Conservation (phyloP, 1,140 invertebrate species). For the Drosophila quadrilineata region DNA sequence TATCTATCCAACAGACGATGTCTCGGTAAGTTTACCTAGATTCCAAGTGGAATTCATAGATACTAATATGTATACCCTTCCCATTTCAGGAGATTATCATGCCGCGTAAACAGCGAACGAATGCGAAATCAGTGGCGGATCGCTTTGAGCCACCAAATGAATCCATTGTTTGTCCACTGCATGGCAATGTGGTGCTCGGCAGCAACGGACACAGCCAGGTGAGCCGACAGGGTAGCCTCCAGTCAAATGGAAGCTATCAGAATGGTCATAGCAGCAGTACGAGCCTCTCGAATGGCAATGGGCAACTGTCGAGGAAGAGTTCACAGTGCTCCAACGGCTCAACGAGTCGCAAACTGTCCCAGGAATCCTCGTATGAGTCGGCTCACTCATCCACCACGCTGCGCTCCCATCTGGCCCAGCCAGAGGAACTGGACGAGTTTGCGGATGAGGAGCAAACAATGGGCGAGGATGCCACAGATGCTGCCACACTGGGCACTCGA, state of each 20-base stretch:
- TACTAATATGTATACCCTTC: neutral
- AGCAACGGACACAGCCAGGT: conserved; percentile 64
- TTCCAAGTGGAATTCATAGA: neutral
- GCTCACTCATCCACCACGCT: conserved; percentile 65
- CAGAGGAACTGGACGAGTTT: conserved; percentile 68
- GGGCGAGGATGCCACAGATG: conserved; percentile 36
- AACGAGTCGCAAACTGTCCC: conserved; percentile 45
- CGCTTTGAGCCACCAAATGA: conserved; percentile 74
- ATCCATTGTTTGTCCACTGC: conserved; percentile 69
- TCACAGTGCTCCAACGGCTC: conserved; percentile 69
- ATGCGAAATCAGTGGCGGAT: conserved; percentile 87
- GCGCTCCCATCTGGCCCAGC: conserved; percentile 69
- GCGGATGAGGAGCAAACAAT: conserved; percentile 37
- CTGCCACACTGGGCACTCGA: conserved; percentile 27
- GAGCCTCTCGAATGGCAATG: conserved; percentile 46
- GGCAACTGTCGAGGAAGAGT: conserved; percentile 65
- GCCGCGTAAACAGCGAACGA: conserved; percentile 89
- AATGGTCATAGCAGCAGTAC: conserved; percentile 48
- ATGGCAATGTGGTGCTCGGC: conserved; percentile 39
- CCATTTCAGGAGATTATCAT: conserved; percentile 85
- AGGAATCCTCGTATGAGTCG: conserved; percentile 70
- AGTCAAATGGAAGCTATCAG: conserved; percentile 61
- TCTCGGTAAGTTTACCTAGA: conserved; percentile 86
- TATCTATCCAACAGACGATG: conserved; percentile 94
- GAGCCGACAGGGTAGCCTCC: conserved; percentile 57